These are phyloP conservation scores for Craterocephalus amniculus DNA, from an alignment of 2,797 vertebrate genomes.

Conservation along the genomic window DNA sequence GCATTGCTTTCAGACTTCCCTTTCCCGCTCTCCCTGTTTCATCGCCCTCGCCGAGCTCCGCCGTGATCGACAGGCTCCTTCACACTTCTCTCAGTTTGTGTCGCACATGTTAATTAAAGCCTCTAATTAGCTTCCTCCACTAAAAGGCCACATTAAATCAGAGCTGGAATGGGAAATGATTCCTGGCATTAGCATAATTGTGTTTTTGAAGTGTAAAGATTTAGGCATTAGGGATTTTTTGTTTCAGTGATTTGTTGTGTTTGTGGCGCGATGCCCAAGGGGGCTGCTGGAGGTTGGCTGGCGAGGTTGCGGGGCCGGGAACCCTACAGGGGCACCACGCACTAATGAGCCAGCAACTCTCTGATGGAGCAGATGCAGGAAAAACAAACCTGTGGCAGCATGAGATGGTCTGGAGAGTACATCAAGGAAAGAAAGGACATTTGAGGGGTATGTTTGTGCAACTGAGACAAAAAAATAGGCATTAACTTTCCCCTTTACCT, in stretches of 20 bases:
- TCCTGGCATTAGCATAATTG: constrained; percentile 83
- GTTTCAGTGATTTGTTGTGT: constrained; percentile 80
- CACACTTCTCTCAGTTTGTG: constrained; percentile 77
- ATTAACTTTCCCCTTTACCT: neutral
- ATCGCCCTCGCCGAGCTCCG: constrained; percentile 58
- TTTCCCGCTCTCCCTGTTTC: constrained; percentile 56
- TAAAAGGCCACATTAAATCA: constrained; percentile 85
- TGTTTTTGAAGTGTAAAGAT: constrained; percentile 84
- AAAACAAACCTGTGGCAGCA: constrained; percentile 71
- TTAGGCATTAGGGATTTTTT: constrained; percentile 80
- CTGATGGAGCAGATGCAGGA: constrained; percentile 73
- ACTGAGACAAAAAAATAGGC: neutral
- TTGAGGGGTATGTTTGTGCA: constrained; percentile 31
- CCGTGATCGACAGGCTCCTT: constrained; percentile 79
- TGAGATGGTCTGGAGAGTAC: constrained; percentile 61
- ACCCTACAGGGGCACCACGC: constrained; percentile 63
- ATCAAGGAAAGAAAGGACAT: constrained; percentile 52
- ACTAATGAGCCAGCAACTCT: constrained; percentile 76
- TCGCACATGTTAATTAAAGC: constrained; percentile 85
- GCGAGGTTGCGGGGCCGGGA: constrained; percentile 58
- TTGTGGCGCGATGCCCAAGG: constrained; percentile 59
- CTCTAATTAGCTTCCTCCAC: constrained; percentile 83
- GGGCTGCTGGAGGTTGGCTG: constrained; percentile 62
- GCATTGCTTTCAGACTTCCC: constrained; percentile 81
- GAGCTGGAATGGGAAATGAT: constrained; percentile 81